These are phyloP conservation scores for Microtus ochrogaster DNA, from an alignment of 2,113 vertebrate species.

Conservation along the genomic window DNA sequence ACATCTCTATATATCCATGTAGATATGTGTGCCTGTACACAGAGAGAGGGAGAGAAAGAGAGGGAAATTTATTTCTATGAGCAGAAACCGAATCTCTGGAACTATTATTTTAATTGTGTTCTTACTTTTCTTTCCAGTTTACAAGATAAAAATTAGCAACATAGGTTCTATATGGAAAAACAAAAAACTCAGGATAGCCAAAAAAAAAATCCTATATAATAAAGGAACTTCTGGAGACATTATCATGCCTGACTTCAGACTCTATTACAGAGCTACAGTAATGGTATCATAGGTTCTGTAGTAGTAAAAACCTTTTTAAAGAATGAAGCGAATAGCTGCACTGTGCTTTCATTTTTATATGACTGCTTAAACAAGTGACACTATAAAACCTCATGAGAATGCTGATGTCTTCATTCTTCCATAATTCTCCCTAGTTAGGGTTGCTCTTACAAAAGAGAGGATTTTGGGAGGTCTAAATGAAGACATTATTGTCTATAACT, in stretches of 20 bases:
- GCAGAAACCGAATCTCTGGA: not conserved
- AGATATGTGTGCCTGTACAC: too few relatives aligned
- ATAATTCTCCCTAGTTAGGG: not conserved
- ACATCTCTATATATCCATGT: not conserved
- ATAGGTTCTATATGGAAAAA: not conserved
- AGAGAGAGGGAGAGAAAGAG: not conserved
- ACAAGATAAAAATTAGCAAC: not conserved
- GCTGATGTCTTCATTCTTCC: not conserved
- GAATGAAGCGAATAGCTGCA: not conserved
- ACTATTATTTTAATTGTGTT: not conserved
- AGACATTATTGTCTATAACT: not conserved
- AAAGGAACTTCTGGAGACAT: too few relatives aligned
- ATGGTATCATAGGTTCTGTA: not conserved
- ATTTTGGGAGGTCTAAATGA: not conserved
- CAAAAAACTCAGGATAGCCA: too few relatives aligned
- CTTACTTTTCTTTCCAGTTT: not conserved
- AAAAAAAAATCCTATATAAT: too few relatives aligned
- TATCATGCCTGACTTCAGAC: too few relatives aligned
- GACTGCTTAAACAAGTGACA: not conserved
- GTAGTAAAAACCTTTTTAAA: not conserved
- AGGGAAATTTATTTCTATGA: not conserved
- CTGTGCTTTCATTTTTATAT: not conserved
- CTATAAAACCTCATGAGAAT: not conserved
- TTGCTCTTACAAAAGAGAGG: not conserved
- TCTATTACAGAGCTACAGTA: too few relatives aligned